Conservation (phyloP, 1,140 invertebrate genomes). For the Wasmannia auropunctata region DNA sequence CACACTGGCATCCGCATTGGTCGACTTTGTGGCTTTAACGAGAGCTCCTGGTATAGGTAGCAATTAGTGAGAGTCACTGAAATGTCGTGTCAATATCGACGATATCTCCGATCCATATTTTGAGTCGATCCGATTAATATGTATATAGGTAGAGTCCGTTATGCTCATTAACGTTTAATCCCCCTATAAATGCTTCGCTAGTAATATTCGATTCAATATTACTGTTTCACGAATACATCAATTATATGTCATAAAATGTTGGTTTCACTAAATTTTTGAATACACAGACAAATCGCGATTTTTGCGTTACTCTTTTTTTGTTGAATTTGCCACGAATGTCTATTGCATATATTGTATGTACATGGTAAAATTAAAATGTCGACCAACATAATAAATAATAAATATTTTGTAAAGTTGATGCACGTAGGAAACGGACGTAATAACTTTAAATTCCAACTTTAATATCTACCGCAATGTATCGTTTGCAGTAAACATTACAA, state of each 20-base stretch:
- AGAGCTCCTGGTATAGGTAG: constrained; percentile 12
- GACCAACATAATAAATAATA: not conserved
- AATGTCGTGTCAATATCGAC: constrained; percentile 20
- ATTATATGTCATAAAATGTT: constrained; percentile 1
- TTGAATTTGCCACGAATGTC: not conserved
- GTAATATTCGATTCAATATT: constrained; percentile 5
- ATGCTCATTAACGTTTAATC: constrained; percentile 15
- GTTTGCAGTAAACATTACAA: not conserved
- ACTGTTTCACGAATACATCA: not conserved
- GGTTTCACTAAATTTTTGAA: not conserved
- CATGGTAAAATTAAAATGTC: not conserved
- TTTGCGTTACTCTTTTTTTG: not conserved
- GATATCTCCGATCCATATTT: not conserved
- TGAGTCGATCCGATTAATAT: not conserved
- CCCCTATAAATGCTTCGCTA: not conserved
- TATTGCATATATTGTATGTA: not conserved
- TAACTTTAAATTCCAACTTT: constrained; percentile 17
- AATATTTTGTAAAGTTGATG: not conserved
- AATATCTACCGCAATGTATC: not conserved
- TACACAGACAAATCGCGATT: not conserved
- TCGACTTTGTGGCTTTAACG: constrained; percentile 49
- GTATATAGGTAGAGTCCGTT: not conserved
- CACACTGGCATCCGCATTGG: not conserved
- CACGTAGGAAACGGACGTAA: not conserved
- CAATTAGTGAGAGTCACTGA: constrained; percentile 42